A percentile compares a stretch with the other conserved stretches of the same genome.
Conservation (phyloP, 2,888 invertebrate species). For the Drosophila austrosaltans region DNA sequence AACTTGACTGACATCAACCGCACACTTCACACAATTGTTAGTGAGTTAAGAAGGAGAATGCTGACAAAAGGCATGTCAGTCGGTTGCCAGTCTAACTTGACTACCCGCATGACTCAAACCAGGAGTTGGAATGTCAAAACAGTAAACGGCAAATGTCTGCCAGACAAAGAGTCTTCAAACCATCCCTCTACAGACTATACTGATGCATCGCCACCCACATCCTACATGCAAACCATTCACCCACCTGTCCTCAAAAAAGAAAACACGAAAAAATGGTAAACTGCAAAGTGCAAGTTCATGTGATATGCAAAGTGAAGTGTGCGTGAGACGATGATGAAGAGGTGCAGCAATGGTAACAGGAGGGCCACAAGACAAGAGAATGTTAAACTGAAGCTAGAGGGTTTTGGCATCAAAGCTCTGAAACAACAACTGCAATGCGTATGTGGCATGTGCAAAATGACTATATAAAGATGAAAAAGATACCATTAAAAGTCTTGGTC, state of each 20-base stretch:
- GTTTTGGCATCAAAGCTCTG: constrained; percentile 42
- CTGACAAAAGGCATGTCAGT: constrained; percentile 61
- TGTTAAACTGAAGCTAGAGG: constrained; percentile 36
- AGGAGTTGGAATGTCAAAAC: constrained; percentile 69
- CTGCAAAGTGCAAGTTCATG: constrained; percentile 75
- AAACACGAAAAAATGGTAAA: constrained; percentile 35
- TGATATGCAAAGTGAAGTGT: constrained; percentile 71
- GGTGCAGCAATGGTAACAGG: constrained; percentile 19
- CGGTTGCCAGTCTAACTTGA: constrained; percentile 48
- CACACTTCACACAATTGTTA: constrained; percentile 41
- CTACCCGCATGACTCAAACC: constrained; percentile 18
- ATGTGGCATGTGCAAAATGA: constrained; percentile 26
- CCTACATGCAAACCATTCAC: background rate
- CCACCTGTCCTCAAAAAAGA: constrained; percentile 29
- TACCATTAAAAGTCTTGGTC: background rate
- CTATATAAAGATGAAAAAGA: background rate
- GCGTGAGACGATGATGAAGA: constrained; percentile 23
- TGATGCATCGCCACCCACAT: background rate
- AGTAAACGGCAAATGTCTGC: constrained; percentile 74
- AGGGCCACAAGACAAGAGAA: constrained; percentile 13
- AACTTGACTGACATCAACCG: constrained; percentile 47
- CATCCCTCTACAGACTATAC: background rate
- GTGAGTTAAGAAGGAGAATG: constrained; percentile 28
- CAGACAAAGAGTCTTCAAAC: constrained; percentile 49
- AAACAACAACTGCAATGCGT: constrained; percentile 49